These are phyloP conservation scores for human DNA, from an alignment of 2,113 vertebrate genomes.

Conservation along the genomic window GRCh38 chr9:105106501-105107000, in stretches of 20 bases:
- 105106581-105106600: neutral
- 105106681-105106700: neutral
- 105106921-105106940: too few species aligned
- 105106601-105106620: neutral
- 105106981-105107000: too few species aligned
- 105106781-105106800: slow-evolving; percentile 20
- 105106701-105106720: neutral
- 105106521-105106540: neutral
- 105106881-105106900: too few species aligned
- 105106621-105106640: neutral
- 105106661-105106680: neutral
- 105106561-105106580: neutral
- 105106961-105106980: too few species aligned
- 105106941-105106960: too few species aligned
- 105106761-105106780: neutral
- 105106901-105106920: too few species aligned
- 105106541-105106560: neutral
- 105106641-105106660: neutral
- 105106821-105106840: neutral
- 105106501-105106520: neutral
- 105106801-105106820: neutral
- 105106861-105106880: too few species aligned
- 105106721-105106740: neutral
- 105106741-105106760: neutral
- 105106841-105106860: too few species aligned